Base-by-base conservation (phyloP, 2,113 vertebrate species). In the Notothenia rossii region DNA sequence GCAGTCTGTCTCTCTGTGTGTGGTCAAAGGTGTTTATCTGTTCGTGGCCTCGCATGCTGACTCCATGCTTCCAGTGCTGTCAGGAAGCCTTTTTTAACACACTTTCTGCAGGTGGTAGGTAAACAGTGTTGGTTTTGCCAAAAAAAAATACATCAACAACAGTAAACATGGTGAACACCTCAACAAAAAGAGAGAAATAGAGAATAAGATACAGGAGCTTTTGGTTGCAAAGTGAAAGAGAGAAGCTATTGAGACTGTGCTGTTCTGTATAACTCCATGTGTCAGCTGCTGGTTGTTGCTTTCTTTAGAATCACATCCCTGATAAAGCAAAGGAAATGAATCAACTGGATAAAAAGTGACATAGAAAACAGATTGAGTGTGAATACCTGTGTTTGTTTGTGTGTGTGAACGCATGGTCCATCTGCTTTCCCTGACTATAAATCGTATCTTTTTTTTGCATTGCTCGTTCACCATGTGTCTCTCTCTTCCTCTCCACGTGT, bases 241-340 rank as follows among this genome's bases (percentile, higher is more conserved):
- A 86, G 72, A 75, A 81, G 76, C 50, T 69, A 22, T 75, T 72
- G 76, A 87, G 82, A 86, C 76, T 76, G 63, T 85, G 29, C 29
- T 29, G 58, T 72, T 75, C 60, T 70, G 65, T 73, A 54, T 25
- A 82, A 75, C 33, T 68, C 71, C 51, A 77, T 66, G 82, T 84
- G 83, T 65, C 82, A 92, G 87, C 87, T 94, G 94, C 93, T 94
- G 94, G 90, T 93, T 91, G 91, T 87, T 84, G 86, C 89, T 92
- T 86, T 91, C 88, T 86, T 82, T 78, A 84, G 77, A 91, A 89
- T 79, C 86, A 78, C 91, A 84, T 94, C 91, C 94, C 93, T 94
- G 91, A 94, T 86, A 75, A 94, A 88, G 87, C 68, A 88, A 89
- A 83, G 65, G 63, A 84, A 86, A 82, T 3, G 14, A 73, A 36